Base-by-base conservation (phyloP, 2,888 invertebrate genomes). In the Melipona bicolor region DNA sequence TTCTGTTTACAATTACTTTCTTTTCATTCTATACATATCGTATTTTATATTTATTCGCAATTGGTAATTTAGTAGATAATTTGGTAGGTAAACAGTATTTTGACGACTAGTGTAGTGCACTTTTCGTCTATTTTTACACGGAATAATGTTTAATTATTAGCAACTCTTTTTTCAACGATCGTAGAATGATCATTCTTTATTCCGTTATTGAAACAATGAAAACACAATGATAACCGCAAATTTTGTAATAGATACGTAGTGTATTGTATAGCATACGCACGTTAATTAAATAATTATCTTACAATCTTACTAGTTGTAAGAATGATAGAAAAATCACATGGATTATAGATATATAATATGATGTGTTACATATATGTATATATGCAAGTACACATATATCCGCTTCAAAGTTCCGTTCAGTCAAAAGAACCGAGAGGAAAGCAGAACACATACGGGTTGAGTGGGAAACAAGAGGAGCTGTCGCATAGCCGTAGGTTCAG, bases 401-500 rank as follows among this genome's bases (percentile, higher is more conserved):
- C 24, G 54, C 72, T 27, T 15, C 19, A 67, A 50, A 36, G 50
- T 52, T 79, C 59, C 61, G 11, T 65, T 52, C 36, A 21, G 17
- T 24, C 17, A 36, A 79, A 69, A 69, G 73, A n/a, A 70, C 13
- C 36, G 36, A 64, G 17, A 13, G n/a, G 43, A 27, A 72, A 62
- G 17, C 27, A 52, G n/a, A 59, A 65, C 27, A 77, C 21, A 43
- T n/a, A 27, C 24, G 36, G 27, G 59, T 36, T 19, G 36, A 27
- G 61, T 27, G 32, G 50, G 19, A 52, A 52, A 49, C 27, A 49
- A 32, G 24, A 11, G 43, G 43, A 65, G 56, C 49, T 15, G 19
- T n/a, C 50, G 27, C 50, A 54, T 17, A 4, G 52, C n/a, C 27
- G 54, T 32, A 15, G 56, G 61, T 79, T 79, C 81, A 79, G 81